Evolutionary conservation across 2,113 vertebrate species (phyloP).

Genomic region (Nesogale talazaci): DNA sequence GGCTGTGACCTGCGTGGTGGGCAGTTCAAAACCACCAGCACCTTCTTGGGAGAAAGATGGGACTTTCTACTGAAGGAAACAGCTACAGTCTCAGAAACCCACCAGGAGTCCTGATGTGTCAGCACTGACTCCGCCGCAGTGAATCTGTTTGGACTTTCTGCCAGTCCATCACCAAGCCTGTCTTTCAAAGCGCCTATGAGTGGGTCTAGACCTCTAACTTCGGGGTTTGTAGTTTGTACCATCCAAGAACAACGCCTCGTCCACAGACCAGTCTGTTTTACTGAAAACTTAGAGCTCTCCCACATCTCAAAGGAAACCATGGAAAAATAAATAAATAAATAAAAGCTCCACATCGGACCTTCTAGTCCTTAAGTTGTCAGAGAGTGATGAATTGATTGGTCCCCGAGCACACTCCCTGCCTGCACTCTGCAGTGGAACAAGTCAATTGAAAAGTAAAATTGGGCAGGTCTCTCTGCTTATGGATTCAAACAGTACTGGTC

Average conservation of each 20-base stretch:
- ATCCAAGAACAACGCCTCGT: neutral
- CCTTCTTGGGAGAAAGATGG: no score
- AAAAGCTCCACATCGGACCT: neutral
- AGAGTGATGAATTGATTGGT: neutral
- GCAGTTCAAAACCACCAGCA: no score
- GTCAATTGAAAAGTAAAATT: fast-evolving
- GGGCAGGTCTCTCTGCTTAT: no score
- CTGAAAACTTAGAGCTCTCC: neutral
- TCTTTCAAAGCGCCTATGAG: neutral
- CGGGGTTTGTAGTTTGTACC: neutral
- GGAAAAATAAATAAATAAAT: no score
- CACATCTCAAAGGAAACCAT: neutral
- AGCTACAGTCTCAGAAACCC: no score
- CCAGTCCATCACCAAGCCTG: neutral
- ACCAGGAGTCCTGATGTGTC: no score
- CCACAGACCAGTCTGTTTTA: neutral
- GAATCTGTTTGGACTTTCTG: no score
- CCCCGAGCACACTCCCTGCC: no score
- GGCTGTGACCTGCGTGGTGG: no score
- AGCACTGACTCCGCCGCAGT: no score
- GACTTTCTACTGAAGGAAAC: no score
- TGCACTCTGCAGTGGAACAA: neutral
- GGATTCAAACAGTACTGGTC: neutral
- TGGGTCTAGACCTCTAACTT: neutral
- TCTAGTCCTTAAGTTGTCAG: neutral